These are phyloP conservation scores for Drosophila nr. perissopoda DNA, from an alignment of 2,888 invertebrate genomes.

Conservation along the genomic window DNA sequence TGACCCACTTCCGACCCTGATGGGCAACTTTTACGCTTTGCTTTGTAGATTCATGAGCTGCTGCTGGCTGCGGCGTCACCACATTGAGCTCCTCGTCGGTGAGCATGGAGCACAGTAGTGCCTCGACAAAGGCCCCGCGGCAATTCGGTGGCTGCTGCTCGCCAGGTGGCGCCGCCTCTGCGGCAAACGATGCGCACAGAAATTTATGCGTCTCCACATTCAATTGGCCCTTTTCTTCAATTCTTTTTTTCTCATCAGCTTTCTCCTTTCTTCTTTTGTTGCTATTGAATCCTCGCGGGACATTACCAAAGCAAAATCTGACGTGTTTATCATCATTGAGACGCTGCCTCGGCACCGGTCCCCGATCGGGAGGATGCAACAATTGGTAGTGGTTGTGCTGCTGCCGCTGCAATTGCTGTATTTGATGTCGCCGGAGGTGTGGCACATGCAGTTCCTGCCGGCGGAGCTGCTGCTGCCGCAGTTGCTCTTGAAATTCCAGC, in stretches of 20 bases:
- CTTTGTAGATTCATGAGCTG: background rate
- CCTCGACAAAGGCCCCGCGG: constrained; percentile 28
- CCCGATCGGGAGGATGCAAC: background rate
- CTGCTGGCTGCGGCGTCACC: background rate
- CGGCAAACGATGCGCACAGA: constrained; percentile 13
- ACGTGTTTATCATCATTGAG: background rate
- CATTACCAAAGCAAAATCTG: background rate
- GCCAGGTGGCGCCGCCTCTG: background rate
- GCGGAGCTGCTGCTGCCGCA: background rate
- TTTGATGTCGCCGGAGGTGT: background rate
- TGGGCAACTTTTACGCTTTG: background rate
- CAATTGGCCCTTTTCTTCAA: background rate
- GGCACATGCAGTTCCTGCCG: background rate
- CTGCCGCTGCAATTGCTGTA: background rate
- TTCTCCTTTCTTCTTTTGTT: background rate
- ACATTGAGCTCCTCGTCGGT: constrained; percentile 37
- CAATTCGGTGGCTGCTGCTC: background rate
- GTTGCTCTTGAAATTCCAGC: no score
- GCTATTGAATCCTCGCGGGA: background rate
- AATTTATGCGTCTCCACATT: constrained; percentile 7
- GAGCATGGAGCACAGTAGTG: constrained; percentile 62
- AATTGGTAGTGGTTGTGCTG: background rate
- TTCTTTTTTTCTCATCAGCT: background rate
- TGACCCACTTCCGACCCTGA: background rate
- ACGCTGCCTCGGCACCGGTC: background rate